Evolutionary conservation across 2,888 invertebrate genomes (phyloP).

Genomic region (Branchellion lobata): DNA sequence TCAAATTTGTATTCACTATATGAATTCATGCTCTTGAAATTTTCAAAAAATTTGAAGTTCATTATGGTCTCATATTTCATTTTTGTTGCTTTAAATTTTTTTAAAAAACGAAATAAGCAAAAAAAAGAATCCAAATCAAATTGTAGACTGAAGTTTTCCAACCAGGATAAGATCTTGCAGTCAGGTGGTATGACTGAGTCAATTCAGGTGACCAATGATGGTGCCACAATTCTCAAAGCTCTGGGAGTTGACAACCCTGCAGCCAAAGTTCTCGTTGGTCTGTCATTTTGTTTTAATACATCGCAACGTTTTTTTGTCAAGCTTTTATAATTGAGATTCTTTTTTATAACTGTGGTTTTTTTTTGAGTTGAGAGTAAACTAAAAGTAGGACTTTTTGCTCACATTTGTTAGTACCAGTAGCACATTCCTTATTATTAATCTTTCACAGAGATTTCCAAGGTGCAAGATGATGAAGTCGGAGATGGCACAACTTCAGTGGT

Average conservation of each 20-base stretch:
- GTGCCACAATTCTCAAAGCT: constrained; percentile 93
- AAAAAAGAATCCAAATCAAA: too few species aligned
- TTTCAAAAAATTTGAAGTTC: too few species aligned
- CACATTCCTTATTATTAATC: too few species aligned
- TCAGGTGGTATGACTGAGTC: constrained; percentile 59
- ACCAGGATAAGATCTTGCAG: constrained; percentile 67
- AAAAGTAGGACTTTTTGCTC: too few species aligned
- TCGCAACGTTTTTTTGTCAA: neutral
- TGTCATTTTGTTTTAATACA: constrained; percentile 51
- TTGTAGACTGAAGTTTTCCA: too few species aligned
- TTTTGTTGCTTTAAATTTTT: too few species aligned
- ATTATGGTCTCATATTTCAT: too few species aligned
- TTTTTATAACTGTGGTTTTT: neutral
- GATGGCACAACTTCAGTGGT: constrained; percentile 99
- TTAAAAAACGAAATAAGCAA: too few species aligned
- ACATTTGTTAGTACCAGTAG: too few species aligned
- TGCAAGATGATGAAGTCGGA: constrained; percentile 98
- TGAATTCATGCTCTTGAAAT: too few species aligned
- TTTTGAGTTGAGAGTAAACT: neutral
- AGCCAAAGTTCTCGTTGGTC: constrained; percentile 89
- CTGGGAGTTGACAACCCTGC: constrained; percentile 98
- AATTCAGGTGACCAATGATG: constrained; percentile 97
- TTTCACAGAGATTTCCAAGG: constrained; percentile 82
- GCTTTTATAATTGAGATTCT: neutral
- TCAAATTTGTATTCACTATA: too few species aligned